Base-by-base conservation (phyloP, 1,140 invertebrate species). In the Heliothis subflexa region DNA sequence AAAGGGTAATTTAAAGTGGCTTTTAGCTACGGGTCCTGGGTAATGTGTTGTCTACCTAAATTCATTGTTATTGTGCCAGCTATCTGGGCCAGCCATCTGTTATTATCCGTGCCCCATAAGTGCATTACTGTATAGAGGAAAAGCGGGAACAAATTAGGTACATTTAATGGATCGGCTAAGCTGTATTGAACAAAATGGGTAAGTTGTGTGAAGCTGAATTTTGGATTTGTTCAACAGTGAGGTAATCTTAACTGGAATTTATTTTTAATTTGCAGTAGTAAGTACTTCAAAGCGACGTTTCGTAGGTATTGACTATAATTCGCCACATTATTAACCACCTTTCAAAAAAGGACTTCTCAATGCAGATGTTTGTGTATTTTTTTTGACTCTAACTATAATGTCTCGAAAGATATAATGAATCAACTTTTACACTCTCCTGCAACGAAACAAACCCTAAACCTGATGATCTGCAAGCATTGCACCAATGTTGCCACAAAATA, bases 31-130 rank as follows among this genome's bases (percentile, higher is more conserved):
- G 71, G 73, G 73, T 75, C 45, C 21, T 18, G 55, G 50, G 33
- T 74, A 75, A 62, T 75, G 59, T 75, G 57, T 75, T 75, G 59
- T 62, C 45, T 75, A 61, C 47, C 59, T 75, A 75, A 75, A 75
- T 62, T 75, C 73, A 62, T 75, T 64, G 73, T 64, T 70, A 62
- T 64, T 62, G 70, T 75, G 59, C 47, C 7, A 12, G 66, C 61
- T 70, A 70, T 70, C 21, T 70, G 47, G 66, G 66, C 13, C 66
- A 70, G 14, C 66, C 66, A 70, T 70, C 47, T 70, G 66, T 70
- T 70, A 70, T 70, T 52, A 70, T 70, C 66, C 64, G 16, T 18
- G 40, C 47, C 14, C 66, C 33, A 70, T 70, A 70, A 70, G 47
- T 70, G 66, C 47, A 70, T 70, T 52, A 70, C 16, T 52, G 66